Base-by-base conservation (phyloP, 2,888 invertebrate species). In the Sarcophaga variegata region DNA sequence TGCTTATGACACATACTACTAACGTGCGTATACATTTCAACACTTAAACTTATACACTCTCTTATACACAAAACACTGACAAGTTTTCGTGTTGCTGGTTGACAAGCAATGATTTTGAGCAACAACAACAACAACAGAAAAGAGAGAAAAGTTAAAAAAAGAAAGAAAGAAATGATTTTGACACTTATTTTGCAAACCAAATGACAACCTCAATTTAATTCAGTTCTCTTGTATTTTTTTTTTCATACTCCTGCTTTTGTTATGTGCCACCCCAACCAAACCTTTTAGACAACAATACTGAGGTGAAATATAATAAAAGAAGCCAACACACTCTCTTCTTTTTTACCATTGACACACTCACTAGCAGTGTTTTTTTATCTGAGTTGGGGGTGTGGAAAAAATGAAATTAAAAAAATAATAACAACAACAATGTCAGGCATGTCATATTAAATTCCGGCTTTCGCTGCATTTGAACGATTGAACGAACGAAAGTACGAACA, bases 121-220 rank as follows among this genome's bases (percentile, higher is more conserved):
- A 37, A 37, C 22, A 64, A 27, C 2, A 25, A 25, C 25, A 11
- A 27, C 64, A 25, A 25, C 14, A 64, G 10, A 20, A 27, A 59
- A 14, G 5, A 37, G 60, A 49, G 45, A 45, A 49, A 75, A 25
- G 37, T 27, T 25, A 12, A 14, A 54, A 10, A 59, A 63, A 63
- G 25, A 63, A 3, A 78, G 62, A 77, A 11, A 54, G n/a, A 72
- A 67, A 25, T 72, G 77, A n/a, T 78, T 60, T 72, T 78, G 83
- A 83, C 72, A 78, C 77, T 77, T 83, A 64, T 77, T 78, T 72
- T 72, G 60, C 66, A 54, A 66, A 72, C 60, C 71, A 71, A 83
- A 77, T 83, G 82, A 77, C 71, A 77, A 72, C 54, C 54, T 54
- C 54, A 54, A 54, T 54, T 54, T 54, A 54, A 54, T 54, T 54